Base-by-base conservation (phyloP, 2,797 vertebrate species). In the Muscicapa comitata region DNA sequence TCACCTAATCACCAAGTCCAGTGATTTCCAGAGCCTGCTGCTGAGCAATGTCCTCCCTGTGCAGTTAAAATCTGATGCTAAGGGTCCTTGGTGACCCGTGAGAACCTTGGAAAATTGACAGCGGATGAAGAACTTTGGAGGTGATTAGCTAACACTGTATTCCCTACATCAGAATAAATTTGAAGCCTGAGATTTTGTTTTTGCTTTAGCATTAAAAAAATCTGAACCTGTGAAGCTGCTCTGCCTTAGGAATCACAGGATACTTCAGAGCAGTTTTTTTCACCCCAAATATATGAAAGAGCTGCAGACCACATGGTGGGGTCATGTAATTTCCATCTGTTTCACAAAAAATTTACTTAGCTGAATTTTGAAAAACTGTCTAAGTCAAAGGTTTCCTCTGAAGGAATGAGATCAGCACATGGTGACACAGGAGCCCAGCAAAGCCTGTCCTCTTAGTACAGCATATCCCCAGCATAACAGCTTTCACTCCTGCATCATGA, bases 21-120 rank as follows among this genome's bases (percentile, higher is more conserved):
- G 50, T 58, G 50, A 68, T 75, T 91, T 90, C 85, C 50, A 75
- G 61, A 93, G n/a, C 24, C 55, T 59, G 72, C 42, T 91, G 82
- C 76, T 83, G 66, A 86, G 26, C 48, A 57, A 8, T 31, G 29
- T 74, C 42, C 17, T 58, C 66, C 66, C 58, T 80, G n/a, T 4
- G 62, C 62, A 43, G 31, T 72, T 81, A 51, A 86, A 87, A 86
- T 40, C 50, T 55, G 29, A 61, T 65, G 29, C 58, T 74, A 35
- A 83, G 37, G 24, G 42, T 47, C 68, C 79, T 78, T 88, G 25
- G 40, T 47, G 38, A 47, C n/a, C 50, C 2, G 3, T 67, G 38
- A 86, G 54, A 86, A 80, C 76, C 23, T 28, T 33, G 72, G 57
- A 94, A 59, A 87, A 74, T 6, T 80, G 53, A 24, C 54, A 47